Percentiles rank a stretch among this genome's conserved stretches.
phyloP scores from a whole-genome alignment of 2,888 invertebrate genomes.

The Periphyllus acericola region DNA sequence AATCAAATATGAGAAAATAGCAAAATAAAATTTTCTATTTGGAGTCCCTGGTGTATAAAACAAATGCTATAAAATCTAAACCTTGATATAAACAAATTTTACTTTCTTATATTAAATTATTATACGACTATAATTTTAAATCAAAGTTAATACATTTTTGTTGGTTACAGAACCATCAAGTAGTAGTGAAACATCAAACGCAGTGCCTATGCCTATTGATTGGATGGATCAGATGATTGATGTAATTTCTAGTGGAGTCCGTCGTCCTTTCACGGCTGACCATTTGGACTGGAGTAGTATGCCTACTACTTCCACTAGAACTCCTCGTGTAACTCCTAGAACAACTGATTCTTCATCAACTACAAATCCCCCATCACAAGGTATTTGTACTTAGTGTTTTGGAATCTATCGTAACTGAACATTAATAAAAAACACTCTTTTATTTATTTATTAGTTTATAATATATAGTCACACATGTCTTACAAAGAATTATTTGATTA shows the following conservation, averaged over 20 bases:
- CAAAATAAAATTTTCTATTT: too few relatives aligned
- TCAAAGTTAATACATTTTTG: not conserved
- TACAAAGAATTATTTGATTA: too few relatives aligned
- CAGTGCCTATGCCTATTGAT: constrained; percentile 43
- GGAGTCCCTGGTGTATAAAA: too few relatives aligned
- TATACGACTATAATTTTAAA: too few relatives aligned
- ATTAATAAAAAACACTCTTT: too few relatives aligned
- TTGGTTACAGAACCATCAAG: constrained; percentile 18
- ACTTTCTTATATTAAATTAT: too few relatives aligned
- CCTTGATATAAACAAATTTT: too few relatives aligned
- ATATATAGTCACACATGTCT: too few relatives aligned
- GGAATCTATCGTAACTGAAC: not conserved
- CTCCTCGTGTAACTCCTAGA: constrained; percentile 55
- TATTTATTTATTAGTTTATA: too few relatives aligned
- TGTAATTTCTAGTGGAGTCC: constrained; percentile 56
- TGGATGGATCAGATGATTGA: constrained; percentile 61
- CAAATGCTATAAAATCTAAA: too few relatives aligned
- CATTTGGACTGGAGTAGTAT: constrained; percentile 49
- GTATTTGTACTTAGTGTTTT: not conserved
- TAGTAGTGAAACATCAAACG: not conserved
- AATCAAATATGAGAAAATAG: too few relatives aligned
- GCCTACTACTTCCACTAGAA: constrained; percentile 56
- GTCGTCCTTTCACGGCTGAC: constrained; percentile 49
- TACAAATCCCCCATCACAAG: constrained; percentile 33
- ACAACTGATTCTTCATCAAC: constrained; percentile 51